Evolutionary conservation across 2,797 vertebrate genomes (phyloP).

Genomic region (Chaenodraco wilsoni): DNA sequence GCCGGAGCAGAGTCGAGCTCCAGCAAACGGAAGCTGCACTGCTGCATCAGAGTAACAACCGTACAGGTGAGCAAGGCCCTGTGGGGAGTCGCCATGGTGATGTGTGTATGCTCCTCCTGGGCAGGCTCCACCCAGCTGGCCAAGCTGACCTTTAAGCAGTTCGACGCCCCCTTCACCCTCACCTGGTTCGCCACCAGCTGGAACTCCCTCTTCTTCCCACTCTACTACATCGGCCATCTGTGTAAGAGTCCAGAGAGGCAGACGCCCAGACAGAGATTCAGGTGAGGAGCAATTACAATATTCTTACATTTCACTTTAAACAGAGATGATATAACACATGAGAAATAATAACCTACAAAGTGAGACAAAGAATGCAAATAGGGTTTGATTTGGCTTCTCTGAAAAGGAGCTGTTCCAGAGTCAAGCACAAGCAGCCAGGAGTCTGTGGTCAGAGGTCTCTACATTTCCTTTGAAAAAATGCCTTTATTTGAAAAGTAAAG

Average conservation of each 20-base stretch:
- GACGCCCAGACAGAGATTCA: conserved; percentile 91
- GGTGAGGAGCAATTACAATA: conserved; percentile 85
- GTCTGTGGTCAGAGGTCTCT: not conserved
- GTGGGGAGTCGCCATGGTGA: conserved; percentile 91
- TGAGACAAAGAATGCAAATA: not conserved
- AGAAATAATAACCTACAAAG: not conserved
- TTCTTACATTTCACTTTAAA: not conserved
- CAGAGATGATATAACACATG: not conserved
- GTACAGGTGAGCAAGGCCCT: conserved; percentile 87
- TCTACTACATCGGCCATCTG: conserved; percentile 93
- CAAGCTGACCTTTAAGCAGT: conserved; percentile 91
- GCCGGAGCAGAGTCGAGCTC: conserved; percentile 78
- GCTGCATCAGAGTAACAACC: conserved; percentile 86
- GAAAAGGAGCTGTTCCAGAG: not conserved
- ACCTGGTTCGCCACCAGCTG: conserved; percentile 97
- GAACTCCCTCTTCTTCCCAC: conserved; percentile 95
- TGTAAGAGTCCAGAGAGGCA: conserved; percentile 93
- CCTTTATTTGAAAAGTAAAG: not conserved
- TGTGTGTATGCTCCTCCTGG: conserved; percentile 95
- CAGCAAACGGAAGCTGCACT: conserved; percentile 75
- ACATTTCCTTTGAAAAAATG: not conserved
- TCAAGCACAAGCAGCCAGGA: not conserved
- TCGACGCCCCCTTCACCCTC: conserved; percentile 94
- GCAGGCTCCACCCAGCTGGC: conserved; percentile 94
- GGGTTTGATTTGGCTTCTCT: not conserved